Evolutionary conservation across 2,797 vertebrate genomes (phyloP), one percentile per base, ranked within the genome.

Genomic region (Cetoscarus ocellatus): DNA sequence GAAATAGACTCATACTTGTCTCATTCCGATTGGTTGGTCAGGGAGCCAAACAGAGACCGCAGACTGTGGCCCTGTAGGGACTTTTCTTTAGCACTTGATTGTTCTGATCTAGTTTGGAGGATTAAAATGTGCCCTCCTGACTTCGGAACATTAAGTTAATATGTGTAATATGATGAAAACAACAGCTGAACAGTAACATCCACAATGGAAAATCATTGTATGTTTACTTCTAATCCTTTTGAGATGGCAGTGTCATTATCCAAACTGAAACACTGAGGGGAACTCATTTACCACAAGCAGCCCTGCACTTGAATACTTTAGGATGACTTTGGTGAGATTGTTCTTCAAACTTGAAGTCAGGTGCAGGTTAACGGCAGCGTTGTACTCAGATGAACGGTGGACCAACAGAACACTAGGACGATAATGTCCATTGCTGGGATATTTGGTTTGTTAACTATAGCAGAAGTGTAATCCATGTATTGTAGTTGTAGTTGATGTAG

Each of bases 381-480:
- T 12, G 43, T 14, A 15, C 6, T 13, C 43, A 0, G 56, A 60
- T 63, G 42, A 42, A 1, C 15, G 13, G 43, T 44, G 42, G 53
- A 53, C 8, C 47, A 18, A 70, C 42, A 39, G 34, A 60, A 14
- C 39, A 56, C 51, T 10, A 50, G 61, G 40, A 57, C 52, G 36
- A 61, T 45, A 43, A 38, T 55, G 54, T 43, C 70, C 67, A 50
- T 27, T 56, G 61, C 52, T 27, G 38, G 50, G 58, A 34, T 47
- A n/a, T 36, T 42, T 82, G 18, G 34, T 79, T 81, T 50, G n/a
- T 70, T 64, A 78, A 75, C 42, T 76, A 39, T 86, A 82, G 74
- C 66, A 56, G 78, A 89, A 69, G 50, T 73, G 70, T 82, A n/a
- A 69, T 67, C 84, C 69, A 53, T 36, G 65, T 70, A 55, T 62